Base-by-base conservation (phyloP, 2,888 invertebrate species). In the Nudaria mundana region DNA sequence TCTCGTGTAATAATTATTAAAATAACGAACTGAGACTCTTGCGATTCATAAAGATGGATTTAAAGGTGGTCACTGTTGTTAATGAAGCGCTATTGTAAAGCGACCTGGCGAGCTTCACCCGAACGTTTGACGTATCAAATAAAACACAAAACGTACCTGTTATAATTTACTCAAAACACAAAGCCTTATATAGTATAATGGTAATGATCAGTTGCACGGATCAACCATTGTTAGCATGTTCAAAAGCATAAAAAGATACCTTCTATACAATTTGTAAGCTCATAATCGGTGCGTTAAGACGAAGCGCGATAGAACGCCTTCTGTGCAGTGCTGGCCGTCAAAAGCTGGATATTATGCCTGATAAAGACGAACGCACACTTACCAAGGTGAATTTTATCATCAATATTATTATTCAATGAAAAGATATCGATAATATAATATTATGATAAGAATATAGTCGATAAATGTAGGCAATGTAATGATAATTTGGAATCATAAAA, bases 121-220 rank as follows among this genome's bases (percentile, higher is more conserved):
- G 60, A 59, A 62, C 52, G 56, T 56, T 60, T 72, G 77, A 74
- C 76, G 70, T 73, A 74, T 81, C 78, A 72, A 74, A 81, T 77
- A 78, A 81, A 80, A 77, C 71, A 71, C 72, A 77, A 76, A 73
- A 75, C 71, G 74, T 72, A 72, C 71, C 81, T 84, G 85, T 86
- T 87, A 88, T 87, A 87, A 87, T 87, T 88, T 86, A 87, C 87
- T 85, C 86, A 87, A 88, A 87, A 88, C 79, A 88, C 87, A 88
- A 87, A 85, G 85, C 86, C 86, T 74, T 84, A 81, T 81, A 82
- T 52, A 81, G 82, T 71, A 83, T 85, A 87, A 85, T 87, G 78
- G 78, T 85, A 86, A 86, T 86, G 84, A 87, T 86, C 86, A 81
- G 84, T 85, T 86, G 80, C 76, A 72, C 63, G 73, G 75, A 78